Conservation (phyloP, 2,797 vertebrate genomes). For the Periophthalmus magnuspinnatus region DNA sequence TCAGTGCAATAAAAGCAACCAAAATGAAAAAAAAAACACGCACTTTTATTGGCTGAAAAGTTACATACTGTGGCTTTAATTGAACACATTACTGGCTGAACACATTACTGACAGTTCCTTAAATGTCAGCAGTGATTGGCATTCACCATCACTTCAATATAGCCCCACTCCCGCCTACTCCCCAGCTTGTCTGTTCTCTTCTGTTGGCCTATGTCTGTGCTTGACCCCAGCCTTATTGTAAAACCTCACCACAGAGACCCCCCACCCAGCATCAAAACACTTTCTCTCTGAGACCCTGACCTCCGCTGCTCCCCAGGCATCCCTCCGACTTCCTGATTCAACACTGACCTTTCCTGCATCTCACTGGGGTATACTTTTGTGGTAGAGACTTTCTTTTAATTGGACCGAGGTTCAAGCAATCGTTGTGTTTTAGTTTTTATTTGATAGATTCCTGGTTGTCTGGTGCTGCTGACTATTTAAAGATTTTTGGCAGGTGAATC, state of each 20-base stretch:
- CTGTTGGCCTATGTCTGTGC: constrained; percentile 8
- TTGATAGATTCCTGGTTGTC: not conserved
- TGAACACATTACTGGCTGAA: not conserved
- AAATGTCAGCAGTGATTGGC: constrained; percentile 4
- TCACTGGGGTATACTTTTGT: constrained; percentile 18
- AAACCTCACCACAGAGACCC: constrained; percentile 17
- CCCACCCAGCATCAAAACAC: constrained; percentile 17
- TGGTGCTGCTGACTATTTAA: constrained; percentile 11
- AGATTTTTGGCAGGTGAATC: constrained; percentile 18
- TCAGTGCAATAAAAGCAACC: too few species aligned
- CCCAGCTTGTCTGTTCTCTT: not conserved
- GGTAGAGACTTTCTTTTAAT: constrained; percentile 20
- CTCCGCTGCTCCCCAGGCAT: constrained; percentile 21
- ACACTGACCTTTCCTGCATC: constrained; percentile 46
- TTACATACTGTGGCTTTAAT: not conserved
- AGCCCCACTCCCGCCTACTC: constrained; percentile 6
- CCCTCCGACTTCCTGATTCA: constrained; percentile 44
- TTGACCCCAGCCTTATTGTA: constrained; percentile 29
- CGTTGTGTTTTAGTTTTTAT: not conserved
- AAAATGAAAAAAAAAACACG: too few species aligned
- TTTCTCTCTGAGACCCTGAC: constrained; percentile 34
- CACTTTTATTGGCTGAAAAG: too few species aligned
- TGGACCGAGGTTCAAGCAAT: constrained; percentile 1
- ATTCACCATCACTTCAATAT: not conserved
- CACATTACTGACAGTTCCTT: not conserved